These are phyloP conservation scores for Idaea biselata DNA, from an alignment of 2,888 invertebrate genomes.

Conservation along the genomic window DNA sequence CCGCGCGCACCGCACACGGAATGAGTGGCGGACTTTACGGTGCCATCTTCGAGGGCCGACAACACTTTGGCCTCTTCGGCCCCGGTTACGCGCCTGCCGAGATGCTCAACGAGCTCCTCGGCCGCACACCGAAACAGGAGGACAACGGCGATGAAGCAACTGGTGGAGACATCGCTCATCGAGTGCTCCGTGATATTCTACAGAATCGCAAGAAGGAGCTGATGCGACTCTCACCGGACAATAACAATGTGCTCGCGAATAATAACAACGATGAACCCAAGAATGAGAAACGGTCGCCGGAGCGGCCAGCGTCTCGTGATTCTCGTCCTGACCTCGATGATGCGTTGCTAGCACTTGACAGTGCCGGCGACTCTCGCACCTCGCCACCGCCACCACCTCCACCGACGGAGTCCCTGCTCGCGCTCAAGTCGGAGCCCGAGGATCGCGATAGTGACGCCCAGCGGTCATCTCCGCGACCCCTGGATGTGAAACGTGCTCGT, in stretches of 20 bases:
- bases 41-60: slow-evolving; percentile 91
- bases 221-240: slow-evolving; percentile 82
- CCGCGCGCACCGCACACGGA: slow-evolving; percentile 84
- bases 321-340: slow-evolving; percentile 83
- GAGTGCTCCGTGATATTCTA: slow-evolving; percentile 93
- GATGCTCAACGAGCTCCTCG: slow-evolving; percentile 94
- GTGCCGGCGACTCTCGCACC: slow-evolving; percentile 69
- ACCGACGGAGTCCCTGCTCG: slow-evolving; percentile 77
- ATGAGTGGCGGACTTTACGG: slow-evolving; percentile 93
- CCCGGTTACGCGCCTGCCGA: slow-evolving; percentile 93
- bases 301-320: slow-evolving; percentile 84
- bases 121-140: slow-evolving; percentile 88
- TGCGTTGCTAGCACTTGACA: slow-evolving; percentile 82
- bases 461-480: slow-evolving; percentile 79
- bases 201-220: slow-evolving; percentile 93
- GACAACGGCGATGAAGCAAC: slow-evolving; percentile 78
- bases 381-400: slow-evolving; percentile 81
- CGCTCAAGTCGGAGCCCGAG: slow-evolving; percentile 84
- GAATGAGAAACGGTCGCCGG: slow-evolving; percentile 76
- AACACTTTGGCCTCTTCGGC: slow-evolving; percentile 90
- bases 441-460: slow-evolving; percentile 82
- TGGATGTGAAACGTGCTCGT: slow-evolving; percentile 94
- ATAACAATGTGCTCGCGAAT: slow-evolving; percentile 80
- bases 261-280: slow-evolving; percentile 78
- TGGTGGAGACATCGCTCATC: slow-evolving; percentile 84